phyloP scores from a whole-genome alignment of 2,113 vertebrate genomes.

The Isichthys henryi region DNA sequence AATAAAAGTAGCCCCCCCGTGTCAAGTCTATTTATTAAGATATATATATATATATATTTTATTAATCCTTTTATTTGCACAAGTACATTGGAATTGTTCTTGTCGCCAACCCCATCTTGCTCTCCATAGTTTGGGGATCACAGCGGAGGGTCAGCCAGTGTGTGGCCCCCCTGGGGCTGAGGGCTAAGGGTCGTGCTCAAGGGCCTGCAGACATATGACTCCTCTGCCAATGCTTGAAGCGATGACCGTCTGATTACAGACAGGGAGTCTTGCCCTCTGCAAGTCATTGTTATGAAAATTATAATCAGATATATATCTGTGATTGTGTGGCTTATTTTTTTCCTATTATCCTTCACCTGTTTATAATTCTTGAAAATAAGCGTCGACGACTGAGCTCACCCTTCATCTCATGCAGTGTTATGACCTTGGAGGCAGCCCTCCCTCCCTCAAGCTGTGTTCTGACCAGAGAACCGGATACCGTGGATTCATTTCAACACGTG shows the following conservation, averaged over 20 bases:
- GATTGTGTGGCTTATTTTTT: neutral
- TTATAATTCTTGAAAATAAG: neutral
- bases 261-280: neutral
- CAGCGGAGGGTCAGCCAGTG: neutral
- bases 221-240: neutral
- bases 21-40: neutral
- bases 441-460: constrained; percentile 53
- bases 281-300: neutral
- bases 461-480: constrained; percentile 41
- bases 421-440: constrained; percentile 44
- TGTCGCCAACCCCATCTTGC: neutral
- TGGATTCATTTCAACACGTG: constrained; percentile 64
- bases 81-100: neutral
- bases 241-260: neutral
- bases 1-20: neutral
- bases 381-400: neutral
- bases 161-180: neutral
- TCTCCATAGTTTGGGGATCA: neutral
- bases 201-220: neutral
- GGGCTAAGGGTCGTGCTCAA: neutral
- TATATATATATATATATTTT: too few relatives aligned
- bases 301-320: neutral
- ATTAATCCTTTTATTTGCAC: neutral
- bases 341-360: neutral
- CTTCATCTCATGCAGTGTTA: constrained; percentile 40